Conservation (phyloP, 2,113 vertebrate genomes). For the Pteronura brasiliensis region DNA sequence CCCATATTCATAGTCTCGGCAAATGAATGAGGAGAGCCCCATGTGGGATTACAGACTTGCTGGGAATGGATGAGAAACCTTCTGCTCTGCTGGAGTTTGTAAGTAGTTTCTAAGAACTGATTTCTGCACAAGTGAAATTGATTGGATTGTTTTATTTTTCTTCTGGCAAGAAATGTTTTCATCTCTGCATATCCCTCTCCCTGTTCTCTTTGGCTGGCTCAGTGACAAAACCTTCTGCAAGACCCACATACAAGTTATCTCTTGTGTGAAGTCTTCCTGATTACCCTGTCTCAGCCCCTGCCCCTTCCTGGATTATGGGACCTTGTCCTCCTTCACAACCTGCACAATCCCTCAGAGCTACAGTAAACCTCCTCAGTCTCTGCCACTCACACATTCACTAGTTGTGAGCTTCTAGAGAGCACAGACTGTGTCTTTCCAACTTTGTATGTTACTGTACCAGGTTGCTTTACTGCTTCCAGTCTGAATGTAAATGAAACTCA, state of each 20-base stretch:
- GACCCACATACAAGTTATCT: constrained; percentile 12
- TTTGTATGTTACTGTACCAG: not conserved
- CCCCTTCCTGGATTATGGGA: not conserved
- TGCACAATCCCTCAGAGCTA: not conserved
- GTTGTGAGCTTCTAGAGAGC: not conserved
- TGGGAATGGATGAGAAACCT: constrained; percentile 70
- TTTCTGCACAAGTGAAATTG: constrained; percentile 71
- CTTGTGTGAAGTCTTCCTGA: constrained; percentile 25
- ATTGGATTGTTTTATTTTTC: constrained; percentile 70
- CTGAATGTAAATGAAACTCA: not conserved
- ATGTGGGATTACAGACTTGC: constrained; percentile 67
- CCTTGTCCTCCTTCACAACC: not conserved
- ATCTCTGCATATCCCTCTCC: constrained; percentile 59
- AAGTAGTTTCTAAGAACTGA: constrained; percentile 70
- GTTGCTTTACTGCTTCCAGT: not conserved
- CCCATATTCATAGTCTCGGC: constrained; percentile 54
- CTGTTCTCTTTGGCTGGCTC: constrained; percentile 55
- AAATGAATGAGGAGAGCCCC: constrained; percentile 65
- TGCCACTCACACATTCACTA: not conserved
- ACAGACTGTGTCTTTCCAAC: not conserved
- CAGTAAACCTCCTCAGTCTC: not conserved
- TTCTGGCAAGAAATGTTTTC: constrained; percentile 69
- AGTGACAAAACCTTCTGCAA: constrained; percentile 54
- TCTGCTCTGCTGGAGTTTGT: constrained; percentile 76
- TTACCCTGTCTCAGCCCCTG: not conserved